Evolutionary conservation across 2,113 vertebrate genomes (phyloP).

Genomic region (Balaeniceps rex): DNA sequence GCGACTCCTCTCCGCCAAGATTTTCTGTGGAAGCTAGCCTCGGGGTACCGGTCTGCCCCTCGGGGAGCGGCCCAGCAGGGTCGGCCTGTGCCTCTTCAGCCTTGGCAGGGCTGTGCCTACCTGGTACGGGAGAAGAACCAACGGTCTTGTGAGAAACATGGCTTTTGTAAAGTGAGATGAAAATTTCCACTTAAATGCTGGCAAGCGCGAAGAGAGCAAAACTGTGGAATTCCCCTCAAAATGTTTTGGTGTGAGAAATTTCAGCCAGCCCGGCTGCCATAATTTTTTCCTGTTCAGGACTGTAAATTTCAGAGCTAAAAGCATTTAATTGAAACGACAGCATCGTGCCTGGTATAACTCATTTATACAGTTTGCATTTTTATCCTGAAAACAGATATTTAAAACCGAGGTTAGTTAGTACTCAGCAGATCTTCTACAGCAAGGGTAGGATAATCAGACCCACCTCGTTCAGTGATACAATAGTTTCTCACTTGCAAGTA

Average conservation of each 20-base stretch:
- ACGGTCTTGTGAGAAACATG: rapidly evolving
- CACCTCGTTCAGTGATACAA: rapidly evolving
- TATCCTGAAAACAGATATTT: rapidly evolving
- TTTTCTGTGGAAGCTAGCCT: background rate
- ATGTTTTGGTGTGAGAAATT: background rate
- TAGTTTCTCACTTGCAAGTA: rapidly evolving
- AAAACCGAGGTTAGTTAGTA: rapidly evolving
- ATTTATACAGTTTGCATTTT: rapidly evolving
- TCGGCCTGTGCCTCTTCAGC: background rate
- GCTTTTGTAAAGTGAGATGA: background rate
- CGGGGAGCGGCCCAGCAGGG: too few relatives aligned
- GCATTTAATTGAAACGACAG: background rate
- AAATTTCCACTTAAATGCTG: background rate
- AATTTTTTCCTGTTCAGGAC: background rate
- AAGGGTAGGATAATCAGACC: rapidly evolving
- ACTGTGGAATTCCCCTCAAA: background rate
- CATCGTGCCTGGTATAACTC: rapidly evolving
- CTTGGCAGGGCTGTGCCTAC: background rate
- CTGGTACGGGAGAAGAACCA: rapidly evolving
- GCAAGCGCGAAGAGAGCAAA: background rate
- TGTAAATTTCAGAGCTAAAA: background rate
- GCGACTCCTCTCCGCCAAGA: too few relatives aligned
- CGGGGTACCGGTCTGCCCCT: background rate
- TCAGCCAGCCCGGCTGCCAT: background rate
- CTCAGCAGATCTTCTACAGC: background rate